Base-by-base conservation (phyloP, 2,113 vertebrate species). In the Rhadina sibilatrix region DNA sequence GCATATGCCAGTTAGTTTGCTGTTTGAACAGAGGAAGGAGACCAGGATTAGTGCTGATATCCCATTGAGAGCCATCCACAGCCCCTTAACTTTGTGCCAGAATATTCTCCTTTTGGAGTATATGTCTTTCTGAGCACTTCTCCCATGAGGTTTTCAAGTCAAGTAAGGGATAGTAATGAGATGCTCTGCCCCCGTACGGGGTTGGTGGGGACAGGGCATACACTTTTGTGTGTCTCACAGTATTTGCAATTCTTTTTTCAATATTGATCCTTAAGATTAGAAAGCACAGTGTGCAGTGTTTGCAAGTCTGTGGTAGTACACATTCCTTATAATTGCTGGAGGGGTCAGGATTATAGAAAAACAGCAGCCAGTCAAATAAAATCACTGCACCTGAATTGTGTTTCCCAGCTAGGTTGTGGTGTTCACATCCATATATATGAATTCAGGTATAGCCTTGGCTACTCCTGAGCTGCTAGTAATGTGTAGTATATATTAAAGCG, bases 151-250 rank as follows among this genome's bases (percentile, higher is more conserved):
- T 24, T 70, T 68, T 83, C 20, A 27, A 31, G 20, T 53, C 44
- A 52, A 18, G 23, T 50, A 11, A 18, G 8, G 76, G 23, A 12
- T 22, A 52, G 27, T 21, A 50, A 46, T 5, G 13, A 89, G 65
- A 31, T 82, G 64, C 33, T 78, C 56, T 84, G 18, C n/a, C 33
- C 53, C 47, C 3, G 0, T 21, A 14, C 33, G 9, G 23, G 15
- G 23, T 53, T 0, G 0, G 12, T 52, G 28, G 20, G 30, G 61
- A 50, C 35, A 60, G 16, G 21, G 15, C 64, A 24, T 31, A 28
- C 17, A 44, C 28, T 70, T 72, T 2, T 35, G 27, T 0, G 0
- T 20, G 33, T 86, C 49, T 69, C 10, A 40, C 17, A 15, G 16
- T 40, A 30, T 59, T 87, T 81, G 38, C 30, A 75, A n/a, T 56